Evolutionary conservation across 1,140 invertebrate species (phyloP).

Genomic region (Pseudobourletiella spinata): DNA sequence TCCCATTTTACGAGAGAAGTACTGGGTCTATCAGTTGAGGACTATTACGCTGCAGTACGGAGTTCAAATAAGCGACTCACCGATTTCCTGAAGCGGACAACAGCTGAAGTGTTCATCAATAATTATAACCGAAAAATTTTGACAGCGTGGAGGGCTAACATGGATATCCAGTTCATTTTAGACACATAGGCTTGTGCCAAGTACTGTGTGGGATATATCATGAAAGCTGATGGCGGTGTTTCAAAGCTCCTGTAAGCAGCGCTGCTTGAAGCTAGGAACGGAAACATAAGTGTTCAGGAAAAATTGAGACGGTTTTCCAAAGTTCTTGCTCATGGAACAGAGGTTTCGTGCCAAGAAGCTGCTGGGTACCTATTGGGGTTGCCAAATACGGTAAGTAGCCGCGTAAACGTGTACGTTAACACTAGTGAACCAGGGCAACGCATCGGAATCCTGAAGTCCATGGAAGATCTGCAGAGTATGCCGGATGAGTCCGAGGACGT

Average conservation of each 20-base stretch:
- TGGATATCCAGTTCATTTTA: slow-evolving; percentile 39
- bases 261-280: background rate
- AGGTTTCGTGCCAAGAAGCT: slow-evolving; percentile 17
- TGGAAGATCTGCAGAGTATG: background rate
- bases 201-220: slow-evolving; percentile 36
- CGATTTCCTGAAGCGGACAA: slow-evolving; percentile 24
- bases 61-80: slow-evolving; percentile 9
- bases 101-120: slow-evolving; percentile 35
- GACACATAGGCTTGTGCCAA: slow-evolving; percentile 36
- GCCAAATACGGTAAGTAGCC: background rate
- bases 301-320: background rate
- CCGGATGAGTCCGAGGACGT: slow-evolving; percentile 9
- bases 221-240: slow-evolving; percentile 17
- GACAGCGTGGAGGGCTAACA: slow-evolving; percentile 35
- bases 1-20: no score
- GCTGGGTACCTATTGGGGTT: background rate
- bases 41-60: no score
- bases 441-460: background rate
- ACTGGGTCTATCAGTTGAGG: no score
- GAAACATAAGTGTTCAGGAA: background rate
- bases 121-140: slow-evolving; percentile 36
- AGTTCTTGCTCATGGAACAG: background rate
- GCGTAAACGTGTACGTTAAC: background rate
- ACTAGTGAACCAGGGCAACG: slow-evolving; percentile 4
- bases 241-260: slow-evolving; percentile 21